Percentiles rank a stretch among this genome's conserved stretches.
Conservation (phyloP, 2,888 invertebrate genomes). For the Nasonia oneida region DNA sequence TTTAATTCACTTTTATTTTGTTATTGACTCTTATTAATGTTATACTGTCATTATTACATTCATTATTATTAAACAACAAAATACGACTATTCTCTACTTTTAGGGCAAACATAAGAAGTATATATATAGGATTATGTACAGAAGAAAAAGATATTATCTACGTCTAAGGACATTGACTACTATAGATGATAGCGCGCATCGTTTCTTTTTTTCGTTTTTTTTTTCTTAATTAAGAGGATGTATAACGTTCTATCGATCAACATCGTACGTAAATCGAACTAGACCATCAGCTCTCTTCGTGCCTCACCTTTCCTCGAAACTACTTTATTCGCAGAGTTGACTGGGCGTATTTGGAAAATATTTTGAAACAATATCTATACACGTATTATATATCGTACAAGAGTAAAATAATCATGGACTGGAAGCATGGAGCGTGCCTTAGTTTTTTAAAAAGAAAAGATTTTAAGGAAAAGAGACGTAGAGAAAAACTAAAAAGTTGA, state of each 20-base stretch:
- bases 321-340: conserved; percentile 35
- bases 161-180: conserved; percentile 71
- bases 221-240: conserved; percentile 49
- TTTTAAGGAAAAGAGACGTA: conserved; percentile 21
- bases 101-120: conserved; percentile 70
- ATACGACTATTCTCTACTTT: conserved; percentile 70
- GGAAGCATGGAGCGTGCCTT: conserved; percentile 77
- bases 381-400: conserved; percentile 36
- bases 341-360: conserved; percentile 32
- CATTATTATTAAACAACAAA: conserved; percentile 68
- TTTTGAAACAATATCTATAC: conserved; percentile 16
- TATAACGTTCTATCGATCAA: conserved; percentile 26
- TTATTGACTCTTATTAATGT: conserved; percentile 75
- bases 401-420: conserved; percentile 61
- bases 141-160: conserved; percentile 75
- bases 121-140: conserved; percentile 77
- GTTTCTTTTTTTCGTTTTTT: conserved; percentile 68
- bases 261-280: conserved; percentile 39
- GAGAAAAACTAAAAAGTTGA: conserved; percentile 24
- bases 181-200: conserved; percentile 71
- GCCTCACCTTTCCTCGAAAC: conserved; percentile 41
- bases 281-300: conserved; percentile 56
- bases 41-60: conserved; percentile 73
- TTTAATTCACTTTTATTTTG: conserved; percentile 71
- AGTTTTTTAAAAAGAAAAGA: conserved; percentile 68